Percentiles rank a stretch among this genome's conserved stretches.
Conservation (phyloP, 2,797 vertebrate genomes). For the Hypotaenidia philippensis region DNA sequence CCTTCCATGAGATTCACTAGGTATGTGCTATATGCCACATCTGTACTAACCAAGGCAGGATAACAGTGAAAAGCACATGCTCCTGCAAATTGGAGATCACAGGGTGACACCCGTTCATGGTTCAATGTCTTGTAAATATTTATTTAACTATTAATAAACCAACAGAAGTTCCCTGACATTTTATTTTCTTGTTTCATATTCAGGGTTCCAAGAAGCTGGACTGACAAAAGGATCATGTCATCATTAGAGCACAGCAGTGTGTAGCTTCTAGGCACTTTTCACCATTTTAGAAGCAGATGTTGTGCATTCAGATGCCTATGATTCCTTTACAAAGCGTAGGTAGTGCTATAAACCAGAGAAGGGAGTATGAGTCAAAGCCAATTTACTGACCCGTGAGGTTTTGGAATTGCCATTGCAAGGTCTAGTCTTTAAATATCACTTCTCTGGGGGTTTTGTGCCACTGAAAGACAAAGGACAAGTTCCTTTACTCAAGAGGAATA, state of each 20-base stretch:
- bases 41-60: not conserved
- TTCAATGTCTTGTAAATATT: not conserved
- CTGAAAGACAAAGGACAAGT: not conserved
- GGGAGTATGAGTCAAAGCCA: not conserved
- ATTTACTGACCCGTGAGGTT: fast-evolving
- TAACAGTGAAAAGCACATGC: not conserved
- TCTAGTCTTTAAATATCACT: fast-evolving
- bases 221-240: fast-evolving
- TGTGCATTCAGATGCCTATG: not conserved
- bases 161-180: not conserved
- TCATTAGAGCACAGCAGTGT: not conserved
- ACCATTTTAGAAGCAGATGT: not conserved
- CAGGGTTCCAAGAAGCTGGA: not conserved
- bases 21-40: not conserved
- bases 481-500: not conserved
- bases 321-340: not conserved
- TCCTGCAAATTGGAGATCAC: not conserved
- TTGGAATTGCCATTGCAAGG: not conserved
- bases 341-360: fast-evolving
- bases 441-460: not conserved
- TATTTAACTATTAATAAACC: not conserved
- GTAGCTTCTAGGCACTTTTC: not conserved
- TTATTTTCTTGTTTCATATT: not conserved
- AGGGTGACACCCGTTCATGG: not conserved
- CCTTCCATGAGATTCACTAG: not conserved